Conservation (phyloP, 1,140 invertebrate genomes). For the Melitaea cinxia region DNA sequence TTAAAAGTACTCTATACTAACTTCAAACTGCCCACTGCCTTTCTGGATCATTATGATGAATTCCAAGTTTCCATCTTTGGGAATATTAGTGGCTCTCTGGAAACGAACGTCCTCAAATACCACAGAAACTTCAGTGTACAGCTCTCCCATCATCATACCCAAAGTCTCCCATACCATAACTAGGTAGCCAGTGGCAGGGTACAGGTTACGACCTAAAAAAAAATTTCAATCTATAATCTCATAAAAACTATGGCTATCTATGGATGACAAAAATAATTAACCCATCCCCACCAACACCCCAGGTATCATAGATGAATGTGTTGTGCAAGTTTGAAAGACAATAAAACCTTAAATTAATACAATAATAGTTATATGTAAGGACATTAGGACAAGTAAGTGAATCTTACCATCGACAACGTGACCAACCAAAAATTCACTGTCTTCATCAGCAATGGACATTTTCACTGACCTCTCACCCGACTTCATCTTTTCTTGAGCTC, state of each 20-base stretch:
- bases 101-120: constrained; percentile 94
- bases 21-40: constrained; percentile 92
- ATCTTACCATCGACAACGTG: constrained; percentile 92
- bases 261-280: too few relatives aligned
- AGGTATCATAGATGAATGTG: too few relatives aligned
- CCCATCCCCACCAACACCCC: too few relatives aligned
- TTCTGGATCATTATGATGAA: constrained; percentile 92
- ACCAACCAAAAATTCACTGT: constrained; percentile 89
- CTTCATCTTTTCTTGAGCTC: constrained; percentile 83
- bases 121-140: constrained; percentile 88
- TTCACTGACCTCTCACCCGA: constrained; percentile 84
- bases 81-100: constrained; percentile 90
- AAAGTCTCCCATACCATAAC: constrained; percentile 94
- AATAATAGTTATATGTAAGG: too few relatives aligned
- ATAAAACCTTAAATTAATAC: too few relatives aligned
- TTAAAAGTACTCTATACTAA: constrained; percentile 34
- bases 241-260: too few relatives aligned
- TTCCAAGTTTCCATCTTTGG: constrained; percentile 86
- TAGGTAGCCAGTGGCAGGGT: constrained; percentile 95
- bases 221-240: background rate
- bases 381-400: background rate
- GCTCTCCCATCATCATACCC: constrained; percentile 87
- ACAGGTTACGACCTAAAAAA: constrained; percentile 87
- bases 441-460: constrained; percentile 85
- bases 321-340: too few relatives aligned